Evolutionary conservation across 2,888 invertebrate species (phyloP).

Genomic region (Caenorhabditis sinica): DNA sequence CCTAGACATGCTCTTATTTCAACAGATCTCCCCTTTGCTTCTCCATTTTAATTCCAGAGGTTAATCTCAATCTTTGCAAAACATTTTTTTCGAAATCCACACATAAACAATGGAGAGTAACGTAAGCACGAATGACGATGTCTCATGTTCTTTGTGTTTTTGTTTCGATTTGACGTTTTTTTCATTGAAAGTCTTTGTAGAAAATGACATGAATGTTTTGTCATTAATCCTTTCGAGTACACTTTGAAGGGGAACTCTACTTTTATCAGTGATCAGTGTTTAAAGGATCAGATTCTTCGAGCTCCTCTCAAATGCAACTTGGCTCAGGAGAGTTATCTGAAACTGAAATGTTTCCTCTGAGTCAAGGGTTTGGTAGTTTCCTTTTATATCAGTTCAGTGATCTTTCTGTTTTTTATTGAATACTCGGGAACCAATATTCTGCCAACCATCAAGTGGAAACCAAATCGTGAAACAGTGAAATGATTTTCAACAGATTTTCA

Average conservation of each 20-base stretch:
- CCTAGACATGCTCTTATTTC: not conserved
- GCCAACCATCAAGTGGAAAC: no score
- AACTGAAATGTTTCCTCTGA: no score
- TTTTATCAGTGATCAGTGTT: no score
- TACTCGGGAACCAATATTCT: no score
- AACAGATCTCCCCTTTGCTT: not conserved
- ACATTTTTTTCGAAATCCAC: constrained; percentile 2
- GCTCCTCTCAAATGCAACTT: not conserved
- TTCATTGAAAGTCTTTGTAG: not conserved
- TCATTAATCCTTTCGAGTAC: not conserved
- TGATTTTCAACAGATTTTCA: no score
- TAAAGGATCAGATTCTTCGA: not conserved
- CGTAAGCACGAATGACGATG: constrained; percentile 6
- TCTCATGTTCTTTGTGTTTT: not conserved
- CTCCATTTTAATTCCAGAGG: not conserved
- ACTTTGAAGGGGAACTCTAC: no score
- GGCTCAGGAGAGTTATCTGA: no score
- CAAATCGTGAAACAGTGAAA: no score
- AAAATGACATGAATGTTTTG: not conserved
- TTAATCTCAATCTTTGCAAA: constrained; percentile 19
- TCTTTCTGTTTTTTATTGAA: no score
- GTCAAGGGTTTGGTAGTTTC: no score
- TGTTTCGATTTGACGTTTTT: constrained; percentile 12
- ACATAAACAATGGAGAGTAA: constrained; percentile 24
- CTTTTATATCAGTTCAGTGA: no score